Base-by-base conservation (phyloP, 2,888 invertebrate genomes). In the Amphipyra berbera region DNA sequence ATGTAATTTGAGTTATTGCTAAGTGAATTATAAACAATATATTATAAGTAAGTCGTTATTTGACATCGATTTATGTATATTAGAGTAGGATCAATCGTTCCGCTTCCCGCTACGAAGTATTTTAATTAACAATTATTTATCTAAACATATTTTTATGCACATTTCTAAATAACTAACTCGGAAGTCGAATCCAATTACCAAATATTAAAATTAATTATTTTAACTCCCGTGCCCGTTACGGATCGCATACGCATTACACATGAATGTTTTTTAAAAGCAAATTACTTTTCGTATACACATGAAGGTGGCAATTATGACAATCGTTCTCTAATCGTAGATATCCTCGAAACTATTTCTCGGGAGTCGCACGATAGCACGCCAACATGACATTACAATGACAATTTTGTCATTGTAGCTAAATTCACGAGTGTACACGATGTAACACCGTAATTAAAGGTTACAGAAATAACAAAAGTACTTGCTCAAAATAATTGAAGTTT, bases 301-400 rank as follows among this genome's bases (percentile, higher is more conserved):
- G 1, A 37, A 70, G 37, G 13, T 33, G 9, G 3, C 12, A 10
- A 10, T 30, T 40, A n/a, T 41, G 21, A 48, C 27, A 40, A 2
- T 15, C 3, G 49, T 35, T 63, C 21, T 52, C 7, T 14, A 40
- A 58, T 49, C 33, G 5, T 13, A 45, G 6, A 33, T 13, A 58
- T 68, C n/a, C 46, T 58, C 46, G 41, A 55, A 50, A 64, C 35
- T 42, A 21, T 21, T 12, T 7, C 14, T 53, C 21, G 15, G 1
- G 60, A 72, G 38, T 71, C 72, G 60, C 72, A 76, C 72, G 72
- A 58, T 47, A 45, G 14, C 40, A 30, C 50, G 38, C 54, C 14
- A 47, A 45, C 52, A 42, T 57, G 30, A 65, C 55, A 65, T 37
- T n/a, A 48, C 57, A 76, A 65, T 66, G 57, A 40, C 55, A 40